phyloP scores from a whole-genome alignment of 23 tunicate species.

The Styela plicata region DNA sequence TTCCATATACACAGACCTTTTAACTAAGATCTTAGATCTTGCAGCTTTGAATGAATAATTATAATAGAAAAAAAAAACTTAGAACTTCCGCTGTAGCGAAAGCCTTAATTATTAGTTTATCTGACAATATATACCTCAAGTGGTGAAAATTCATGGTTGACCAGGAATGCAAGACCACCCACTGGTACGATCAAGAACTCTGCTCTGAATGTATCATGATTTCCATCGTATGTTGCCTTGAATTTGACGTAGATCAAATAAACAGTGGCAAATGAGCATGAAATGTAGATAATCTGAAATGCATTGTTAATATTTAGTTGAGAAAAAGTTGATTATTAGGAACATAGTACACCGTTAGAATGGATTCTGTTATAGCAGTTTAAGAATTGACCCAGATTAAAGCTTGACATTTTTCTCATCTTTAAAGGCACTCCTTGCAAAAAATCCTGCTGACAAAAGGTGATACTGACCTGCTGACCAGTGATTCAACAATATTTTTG shows the following conservation, averaged over 20 bases:
- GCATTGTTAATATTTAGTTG: background rate
- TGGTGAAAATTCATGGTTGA: constrained; percentile 90
- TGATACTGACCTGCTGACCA: too few relatives aligned
- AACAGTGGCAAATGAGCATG: constrained; percentile 77
- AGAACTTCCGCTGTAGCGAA: background rate
- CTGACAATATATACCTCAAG: constrained; percentile 50
- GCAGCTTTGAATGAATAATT: background rate
- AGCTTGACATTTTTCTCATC: too few relatives aligned
- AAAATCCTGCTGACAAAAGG: too few relatives aligned
- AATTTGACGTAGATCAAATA: constrained; percentile 89
- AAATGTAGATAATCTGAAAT: constrained; percentile 70
- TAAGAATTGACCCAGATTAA: too few relatives aligned
- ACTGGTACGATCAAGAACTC: constrained; percentile 97
- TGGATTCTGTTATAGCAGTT: too few relatives aligned
- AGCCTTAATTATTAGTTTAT: background rate
- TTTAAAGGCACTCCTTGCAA: too few relatives aligned
- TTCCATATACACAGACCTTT: too few relatives aligned
- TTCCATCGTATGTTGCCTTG: constrained; percentile 99
- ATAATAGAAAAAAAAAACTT: background rate
- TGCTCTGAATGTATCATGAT: constrained; percentile 95
- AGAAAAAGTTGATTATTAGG: too few relatives aligned
- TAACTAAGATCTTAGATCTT: too few relatives aligned
- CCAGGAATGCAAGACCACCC: constrained; percentile 96
- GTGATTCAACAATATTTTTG: too few relatives aligned
- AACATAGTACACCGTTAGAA: too few relatives aligned